Percentiles rank a stretch among this genome's conserved stretches.
Evolutionary conservation across 2,888 invertebrate species (phyloP).

Genomic region (Sarcophaga carnaria): DNA sequence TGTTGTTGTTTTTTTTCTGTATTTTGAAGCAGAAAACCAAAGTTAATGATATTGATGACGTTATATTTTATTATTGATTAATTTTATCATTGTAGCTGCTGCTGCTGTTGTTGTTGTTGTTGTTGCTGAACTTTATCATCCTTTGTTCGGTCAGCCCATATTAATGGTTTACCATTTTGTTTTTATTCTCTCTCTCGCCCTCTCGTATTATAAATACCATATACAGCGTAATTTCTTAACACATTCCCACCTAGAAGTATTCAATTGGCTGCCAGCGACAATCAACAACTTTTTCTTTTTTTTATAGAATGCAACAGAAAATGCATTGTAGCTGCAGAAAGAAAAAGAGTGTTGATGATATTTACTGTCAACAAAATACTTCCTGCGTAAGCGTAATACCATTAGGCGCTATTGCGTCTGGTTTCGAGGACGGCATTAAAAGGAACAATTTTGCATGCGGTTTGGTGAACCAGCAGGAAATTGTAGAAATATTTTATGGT

Average conservation of each 20-base stretch:
- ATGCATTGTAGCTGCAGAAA: background rate
- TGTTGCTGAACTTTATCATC: background rate
- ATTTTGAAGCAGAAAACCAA: constrained; percentile 8
- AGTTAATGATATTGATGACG: constrained; percentile 59
- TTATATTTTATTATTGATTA: constrained; percentile 54
- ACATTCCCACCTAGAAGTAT: background rate
- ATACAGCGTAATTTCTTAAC: background rate
- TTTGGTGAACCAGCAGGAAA: too few species aligned
- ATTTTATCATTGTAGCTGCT: constrained; percentile 40
- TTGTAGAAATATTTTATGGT: too few species aligned
- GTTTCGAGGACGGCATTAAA: too few species aligned
- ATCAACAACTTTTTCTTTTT: background rate
- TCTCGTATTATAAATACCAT: background rate
- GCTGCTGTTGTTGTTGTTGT: background rate
- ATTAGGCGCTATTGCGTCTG: background rate
- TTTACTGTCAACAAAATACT: background rate
- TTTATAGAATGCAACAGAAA: background rate
- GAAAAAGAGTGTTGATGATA: background rate
- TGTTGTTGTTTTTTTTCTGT: constrained; percentile 17
- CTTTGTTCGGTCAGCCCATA: background rate
- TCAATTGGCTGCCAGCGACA: background rate
- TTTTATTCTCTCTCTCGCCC: too few species aligned
- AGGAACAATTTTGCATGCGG: too few species aligned
- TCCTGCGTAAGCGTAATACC: background rate
- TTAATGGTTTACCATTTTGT: constrained; percentile 24